Percentiles rank a stretch among this genome's conserved stretches.
Evolutionary conservation across 1,140 invertebrate genomes (phyloP).

Genomic region (Coenobita brevimanus): DNA sequence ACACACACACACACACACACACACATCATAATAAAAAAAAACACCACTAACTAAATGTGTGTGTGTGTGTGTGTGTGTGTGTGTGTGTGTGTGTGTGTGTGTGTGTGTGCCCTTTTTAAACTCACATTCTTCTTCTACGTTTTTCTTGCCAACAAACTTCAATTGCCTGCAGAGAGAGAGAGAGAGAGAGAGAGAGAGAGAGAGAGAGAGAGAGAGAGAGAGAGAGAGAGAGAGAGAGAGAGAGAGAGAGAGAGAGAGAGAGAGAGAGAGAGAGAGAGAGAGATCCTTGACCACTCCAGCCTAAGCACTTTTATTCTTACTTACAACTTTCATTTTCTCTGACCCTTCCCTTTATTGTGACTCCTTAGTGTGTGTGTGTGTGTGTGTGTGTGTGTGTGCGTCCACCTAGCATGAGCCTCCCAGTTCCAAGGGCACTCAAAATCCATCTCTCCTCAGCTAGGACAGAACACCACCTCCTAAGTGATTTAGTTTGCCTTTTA

Average conservation of each 20-base stretch:
- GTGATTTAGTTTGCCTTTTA: too few species aligned
- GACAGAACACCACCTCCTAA: too few species aligned
- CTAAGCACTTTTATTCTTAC: not conserved
- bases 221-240: too few species aligned
- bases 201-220: too few species aligned
- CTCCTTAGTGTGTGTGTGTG: not conserved
- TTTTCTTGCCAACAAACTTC: not conserved
- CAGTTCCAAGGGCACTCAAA: too few species aligned
- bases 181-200: too few species aligned
- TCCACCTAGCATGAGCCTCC: not conserved
- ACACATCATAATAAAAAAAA: too few species aligned
- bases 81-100: slow-evolving; percentile 22
- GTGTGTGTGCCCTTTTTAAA: not conserved
- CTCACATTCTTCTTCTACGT: not conserved
- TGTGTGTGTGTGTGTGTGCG: slow-evolving; percentile 15
- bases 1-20: too few species aligned
- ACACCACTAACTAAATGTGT: not conserved
- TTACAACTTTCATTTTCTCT: not conserved
- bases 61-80: slow-evolving; percentile 15
- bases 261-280: too few species aligned
- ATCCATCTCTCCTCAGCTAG: too few species aligned
- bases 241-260: too few species aligned
- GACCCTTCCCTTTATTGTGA: not conserved
- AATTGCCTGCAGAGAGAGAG: not conserved
- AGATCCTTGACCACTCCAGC: too few species aligned